These are phyloP conservation scores for Meiosimyza platycephala DNA, from an alignment of 2,888 invertebrate genomes.

Conservation along the genomic window DNA sequence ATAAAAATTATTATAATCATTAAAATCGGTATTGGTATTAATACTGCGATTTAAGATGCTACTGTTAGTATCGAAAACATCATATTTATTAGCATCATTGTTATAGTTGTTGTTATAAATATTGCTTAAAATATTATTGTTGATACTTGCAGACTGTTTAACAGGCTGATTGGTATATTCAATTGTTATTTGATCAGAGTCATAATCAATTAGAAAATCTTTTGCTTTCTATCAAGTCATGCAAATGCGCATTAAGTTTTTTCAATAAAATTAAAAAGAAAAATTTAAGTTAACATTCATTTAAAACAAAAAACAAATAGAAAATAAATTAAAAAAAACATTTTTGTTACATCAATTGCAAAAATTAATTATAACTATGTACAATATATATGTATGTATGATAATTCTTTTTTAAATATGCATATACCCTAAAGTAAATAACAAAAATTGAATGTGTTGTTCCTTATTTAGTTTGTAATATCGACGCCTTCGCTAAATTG, in stretches of 20 bases:
- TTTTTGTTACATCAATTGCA: neutral
- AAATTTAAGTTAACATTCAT: neutral
- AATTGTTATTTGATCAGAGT: conserved; percentile 51
- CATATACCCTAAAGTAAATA: too few species aligned
- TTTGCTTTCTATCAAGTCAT: conserved; percentile 20
- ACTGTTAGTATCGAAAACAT: conserved; percentile 44
- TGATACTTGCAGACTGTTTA: neutral
- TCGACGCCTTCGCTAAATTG: neutral
- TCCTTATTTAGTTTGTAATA: neutral
- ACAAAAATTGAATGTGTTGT: neutral
- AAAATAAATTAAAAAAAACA: conserved; percentile 3
- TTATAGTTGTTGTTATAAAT: conserved; percentile 38
- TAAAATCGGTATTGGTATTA: conserved; percentile 43
- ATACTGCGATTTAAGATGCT: conserved; percentile 36
- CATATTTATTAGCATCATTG: conserved; percentile 33
- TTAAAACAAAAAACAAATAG: neutral
- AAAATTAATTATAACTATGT: too few species aligned
- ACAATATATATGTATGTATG: too few species aligned
- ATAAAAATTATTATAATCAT: conserved; percentile 33
- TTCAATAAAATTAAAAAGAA: neutral
- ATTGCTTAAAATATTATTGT: conserved; percentile 32
- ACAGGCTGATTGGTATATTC: conserved; percentile 19
- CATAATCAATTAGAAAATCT: conserved; percentile 52
- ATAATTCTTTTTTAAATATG: too few species aligned
- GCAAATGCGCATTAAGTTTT: neutral